phyloP scores from a whole-genome alignment of 2,888 invertebrate species.

The Eretmocerus hayati region DNA sequence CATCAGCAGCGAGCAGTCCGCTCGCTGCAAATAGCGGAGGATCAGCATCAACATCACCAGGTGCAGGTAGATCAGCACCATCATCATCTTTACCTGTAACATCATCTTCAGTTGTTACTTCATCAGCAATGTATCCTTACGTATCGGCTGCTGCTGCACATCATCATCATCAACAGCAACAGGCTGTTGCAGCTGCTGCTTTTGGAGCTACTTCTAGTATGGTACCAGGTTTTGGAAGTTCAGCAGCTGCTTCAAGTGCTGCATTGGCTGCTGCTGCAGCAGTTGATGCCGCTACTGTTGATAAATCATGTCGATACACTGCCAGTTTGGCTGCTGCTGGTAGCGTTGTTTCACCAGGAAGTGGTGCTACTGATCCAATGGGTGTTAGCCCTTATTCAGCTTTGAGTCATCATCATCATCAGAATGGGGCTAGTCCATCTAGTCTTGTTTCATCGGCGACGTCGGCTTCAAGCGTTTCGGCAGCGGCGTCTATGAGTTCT shows the following conservation, averaged over 20 bases:
- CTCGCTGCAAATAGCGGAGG: constrained; percentile 63
- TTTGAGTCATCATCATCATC: constrained; percentile 67
- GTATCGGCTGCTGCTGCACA: constrained; percentile 66
- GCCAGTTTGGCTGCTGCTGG: constrained; percentile 53
- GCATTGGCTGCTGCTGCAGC: constrained; percentile 60
- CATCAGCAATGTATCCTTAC: constrained; percentile 82
- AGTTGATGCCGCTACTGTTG: constrained; percentile 59
- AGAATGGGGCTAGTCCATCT: constrained; percentile 53
- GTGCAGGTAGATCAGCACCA: constrained; percentile 56
- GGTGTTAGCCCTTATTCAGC: constrained; percentile 78
- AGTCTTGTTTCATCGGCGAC: constrained; percentile 50
- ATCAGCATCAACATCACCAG: constrained; percentile 59
- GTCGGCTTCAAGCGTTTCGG: constrained; percentile 61
- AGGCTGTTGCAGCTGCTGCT: constrained; percentile 57
- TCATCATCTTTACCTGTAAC: too few species aligned
- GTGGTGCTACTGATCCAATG: constrained; percentile 62
- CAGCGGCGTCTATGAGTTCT: constrained; percentile 54
- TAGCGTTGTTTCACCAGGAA: constrained; percentile 57
- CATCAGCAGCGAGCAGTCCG: constrained; percentile 66
- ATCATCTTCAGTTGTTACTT: too few species aligned
- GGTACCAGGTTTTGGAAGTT: constrained; percentile 56
- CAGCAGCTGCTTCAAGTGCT: constrained; percentile 50
- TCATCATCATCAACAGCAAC: constrained; percentile 65
- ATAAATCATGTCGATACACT: constrained; percentile 78
- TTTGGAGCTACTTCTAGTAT: constrained; percentile 62